phyloP scores from a whole-genome alignment of 2,797 vertebrate genomes.

The Cossypha polioptera region DNA sequence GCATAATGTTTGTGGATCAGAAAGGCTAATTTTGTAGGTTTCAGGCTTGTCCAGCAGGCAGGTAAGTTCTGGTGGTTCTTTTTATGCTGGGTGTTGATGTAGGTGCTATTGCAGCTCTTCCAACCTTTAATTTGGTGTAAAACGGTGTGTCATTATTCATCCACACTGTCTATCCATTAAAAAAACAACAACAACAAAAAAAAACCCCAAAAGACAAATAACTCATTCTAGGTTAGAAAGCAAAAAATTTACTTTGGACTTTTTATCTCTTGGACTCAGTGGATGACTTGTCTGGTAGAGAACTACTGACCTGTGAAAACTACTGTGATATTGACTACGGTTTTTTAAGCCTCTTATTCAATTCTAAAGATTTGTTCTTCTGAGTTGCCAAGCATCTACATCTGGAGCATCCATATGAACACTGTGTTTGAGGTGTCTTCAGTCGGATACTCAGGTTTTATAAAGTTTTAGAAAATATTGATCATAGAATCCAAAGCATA shows the following conservation, averaged over 20 bases:
- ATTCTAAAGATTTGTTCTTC: not conserved
- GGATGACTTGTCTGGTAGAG: not conserved
- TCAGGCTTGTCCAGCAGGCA: not conserved
- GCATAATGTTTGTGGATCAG: not conserved
- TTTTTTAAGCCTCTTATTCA: not conserved
- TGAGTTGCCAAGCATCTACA: not conserved
- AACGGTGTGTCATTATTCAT: not conserved
- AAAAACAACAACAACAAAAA: no score
- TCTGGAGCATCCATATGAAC: not conserved
- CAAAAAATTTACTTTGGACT: not conserved
- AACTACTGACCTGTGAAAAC: not conserved
- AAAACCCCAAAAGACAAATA: not conserved
- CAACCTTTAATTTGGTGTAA: not conserved
- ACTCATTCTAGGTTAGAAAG: not conserved
- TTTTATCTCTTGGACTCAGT: not conserved
- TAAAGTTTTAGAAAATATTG: not conserved
- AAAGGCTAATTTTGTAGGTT: not conserved
- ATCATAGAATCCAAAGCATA: not conserved
- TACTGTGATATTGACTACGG: not conserved
- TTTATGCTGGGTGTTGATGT: not conserved
- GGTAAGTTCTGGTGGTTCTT: not conserved
- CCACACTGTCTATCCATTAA: accelerated
- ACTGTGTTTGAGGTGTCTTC: not conserved
- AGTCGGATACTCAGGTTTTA: not conserved
- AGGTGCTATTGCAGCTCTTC: not conserved